A percentile compares a stretch with the other conserved stretches of the same genome.
phyloP scores from a whole-genome alignment of 2,797 vertebrate genomes.

The Hirundo rustica region DNA sequence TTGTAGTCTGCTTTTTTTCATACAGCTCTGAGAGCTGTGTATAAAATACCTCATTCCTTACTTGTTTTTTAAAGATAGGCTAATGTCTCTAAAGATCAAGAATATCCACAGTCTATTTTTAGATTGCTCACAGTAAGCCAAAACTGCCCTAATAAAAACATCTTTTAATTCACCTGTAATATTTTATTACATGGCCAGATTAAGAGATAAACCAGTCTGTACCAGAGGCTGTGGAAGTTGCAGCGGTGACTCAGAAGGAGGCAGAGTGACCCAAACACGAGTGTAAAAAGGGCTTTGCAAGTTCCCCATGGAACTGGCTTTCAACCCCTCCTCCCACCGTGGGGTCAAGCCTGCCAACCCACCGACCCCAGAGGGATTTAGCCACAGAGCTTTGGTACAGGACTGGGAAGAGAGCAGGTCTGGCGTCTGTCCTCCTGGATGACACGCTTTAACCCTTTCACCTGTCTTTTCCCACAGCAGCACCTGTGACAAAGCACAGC shows the following conservation, averaged over 20 bases:
- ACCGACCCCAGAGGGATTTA: background rate
- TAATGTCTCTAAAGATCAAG: background rate
- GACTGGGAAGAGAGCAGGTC: background rate
- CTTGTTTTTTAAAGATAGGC: constrained; percentile 22
- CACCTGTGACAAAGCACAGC: background rate
- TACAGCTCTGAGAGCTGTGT: background rate
- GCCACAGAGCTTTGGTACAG: background rate
- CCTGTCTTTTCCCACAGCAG: background rate
- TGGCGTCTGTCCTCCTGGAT: background rate
- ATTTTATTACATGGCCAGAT: background rate
- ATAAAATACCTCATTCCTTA: constrained; percentile 40
- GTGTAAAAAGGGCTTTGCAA: background rate
- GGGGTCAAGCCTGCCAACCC: background rate
- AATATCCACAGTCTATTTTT: constrained; percentile 29
- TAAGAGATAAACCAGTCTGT: background rate
- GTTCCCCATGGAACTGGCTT: background rate
- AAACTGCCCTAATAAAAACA: background rate
- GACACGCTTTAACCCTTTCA: background rate
- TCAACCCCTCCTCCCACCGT: accelerated
- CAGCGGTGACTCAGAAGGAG: background rate
- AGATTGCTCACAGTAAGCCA: background rate
- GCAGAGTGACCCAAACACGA: background rate
- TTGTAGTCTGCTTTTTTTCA: constrained; percentile 29
- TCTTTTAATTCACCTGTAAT: background rate
- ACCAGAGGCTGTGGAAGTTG: background rate